Evolutionary conservation across 2,113 vertebrate species (phyloP).

Genomic region (Brachyhypopomus occidentalis): DNA sequence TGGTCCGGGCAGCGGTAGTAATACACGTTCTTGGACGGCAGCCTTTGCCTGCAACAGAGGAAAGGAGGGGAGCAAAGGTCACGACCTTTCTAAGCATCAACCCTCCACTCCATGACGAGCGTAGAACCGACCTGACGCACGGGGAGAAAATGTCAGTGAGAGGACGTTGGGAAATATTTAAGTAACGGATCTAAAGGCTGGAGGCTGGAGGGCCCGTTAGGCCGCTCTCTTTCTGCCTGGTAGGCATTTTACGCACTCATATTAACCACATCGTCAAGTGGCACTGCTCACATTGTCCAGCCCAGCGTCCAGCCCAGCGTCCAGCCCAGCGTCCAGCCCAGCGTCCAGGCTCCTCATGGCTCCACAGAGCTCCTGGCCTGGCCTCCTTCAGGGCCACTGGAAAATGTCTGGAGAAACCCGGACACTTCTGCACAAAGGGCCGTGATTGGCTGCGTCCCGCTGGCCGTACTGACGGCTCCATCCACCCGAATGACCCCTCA

Average conservation of each 20-base stretch:
- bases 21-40: conserved; percentile 95
- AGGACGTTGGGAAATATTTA: conserved; percentile 2
- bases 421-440: neutral
- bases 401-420: neutral
- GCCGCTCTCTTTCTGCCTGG: neutral
- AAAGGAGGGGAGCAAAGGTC: conserved; percentile 10
- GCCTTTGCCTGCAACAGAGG: conserved; percentile 84
- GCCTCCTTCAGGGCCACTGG: neutral
- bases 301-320: too few relatives aligned
- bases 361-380: conserved; percentile 11
- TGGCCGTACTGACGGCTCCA: neutral
- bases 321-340: too few relatives aligned
- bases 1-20: conserved; percentile 98
- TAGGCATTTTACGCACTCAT: conserved; percentile 4
- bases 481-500: neutral
- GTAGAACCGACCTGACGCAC: neutral
- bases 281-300: conserved; percentile 9
- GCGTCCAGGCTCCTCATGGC: conserved; percentile 14
- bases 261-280: conserved; percentile 11
- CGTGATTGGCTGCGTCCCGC: neutral
- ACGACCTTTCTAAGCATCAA: neutral
- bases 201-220: neutral
- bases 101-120: neutral
- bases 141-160: neutral
- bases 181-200: neutral